Evolutionary conservation across 2,797 vertebrate genomes (phyloP), one percentile per base, ranked within the genome.

Genomic region (Scolopax bukidnonensis): DNA sequence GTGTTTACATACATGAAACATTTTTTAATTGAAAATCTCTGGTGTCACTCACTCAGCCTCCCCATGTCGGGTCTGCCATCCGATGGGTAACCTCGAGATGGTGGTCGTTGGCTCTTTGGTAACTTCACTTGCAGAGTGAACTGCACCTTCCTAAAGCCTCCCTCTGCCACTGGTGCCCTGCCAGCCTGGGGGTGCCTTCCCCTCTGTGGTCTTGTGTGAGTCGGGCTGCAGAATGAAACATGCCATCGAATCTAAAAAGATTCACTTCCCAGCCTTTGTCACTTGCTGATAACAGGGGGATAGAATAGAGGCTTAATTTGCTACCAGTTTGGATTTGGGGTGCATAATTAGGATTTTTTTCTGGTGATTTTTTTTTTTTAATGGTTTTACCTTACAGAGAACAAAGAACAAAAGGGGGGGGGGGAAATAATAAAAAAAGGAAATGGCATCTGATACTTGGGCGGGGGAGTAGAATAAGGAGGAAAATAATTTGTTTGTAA

Each of bases 361-460:
- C 10, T 27, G 4, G 20, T 61, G n/a, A 4, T 76, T 75, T 87
- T 56, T 36, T 69, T 75, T 87, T 56, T 36, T 68, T 27, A 6
- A 23, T 28, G 3, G 59, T 83, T 89, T 79, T 79, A 87, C 80
- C 65, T 92, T 74, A 3, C 2, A 63, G 84, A 95, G 91, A 95
- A 95, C 76, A 91, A 87, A 95, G 92, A 75, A 71, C 57, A 51
- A 59, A 9, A 25, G 21, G 27, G 23, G 2, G 7, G 10, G 12
- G 12, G 24, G 36, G 32, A 11, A 6, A 53, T 15, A 32, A 11
- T 28, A 45, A 16, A 23, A 38, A 30, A 51, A 73, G 85, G 71
- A 94, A 94, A 85, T 64, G 57, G 63, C 81, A 91, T 89, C 76
- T 94, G 81, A 84, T 61, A 57, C 41, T 94, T 87, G 51, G 32